These are phyloP conservation scores for Leptodactylus fallax DNA, from an alignment of 2,797 vertebrate species.

Conservation along the genomic window DNA sequence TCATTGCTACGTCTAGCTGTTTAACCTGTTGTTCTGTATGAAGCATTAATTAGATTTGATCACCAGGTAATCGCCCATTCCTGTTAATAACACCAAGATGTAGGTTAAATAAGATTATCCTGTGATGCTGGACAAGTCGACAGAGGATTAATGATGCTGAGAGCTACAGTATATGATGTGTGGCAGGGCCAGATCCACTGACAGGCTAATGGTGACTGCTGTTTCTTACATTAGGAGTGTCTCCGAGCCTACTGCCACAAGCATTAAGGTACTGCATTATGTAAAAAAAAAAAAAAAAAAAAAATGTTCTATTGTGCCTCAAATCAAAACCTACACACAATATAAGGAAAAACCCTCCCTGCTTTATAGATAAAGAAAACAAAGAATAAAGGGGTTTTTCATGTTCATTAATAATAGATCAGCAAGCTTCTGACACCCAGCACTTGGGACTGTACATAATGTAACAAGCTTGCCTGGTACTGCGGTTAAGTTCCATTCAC, in stretches of 20 bases:
- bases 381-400: too few relatives aligned
- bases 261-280: neutral
- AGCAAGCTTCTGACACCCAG: too few relatives aligned
- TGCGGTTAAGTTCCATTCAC: too few relatives aligned
- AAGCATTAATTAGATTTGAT: conserved; percentile 28
- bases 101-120: conserved; percentile 17
- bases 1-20: neutral
- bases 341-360: too few relatives aligned
- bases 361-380: too few relatives aligned
- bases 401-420: too few relatives aligned
- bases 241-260: neutral
- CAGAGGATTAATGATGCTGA: conserved; percentile 34
- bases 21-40: neutral
- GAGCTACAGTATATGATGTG: neutral
- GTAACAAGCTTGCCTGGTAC: too few relatives aligned
- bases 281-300: too few relatives aligned
- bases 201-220: neutral
- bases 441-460: too few relatives aligned
- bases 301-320: too few relatives aligned
- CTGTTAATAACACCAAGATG: neutral
- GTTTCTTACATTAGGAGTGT: neutral
- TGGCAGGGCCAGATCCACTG: neutral
- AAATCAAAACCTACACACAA: too few relatives aligned
- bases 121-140: conserved; percentile 1
- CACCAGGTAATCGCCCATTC: conserved; percentile 17